phyloP scores from a whole-genome alignment of 2,888 invertebrate species.

The Ypsolopha scabrella region DNA sequence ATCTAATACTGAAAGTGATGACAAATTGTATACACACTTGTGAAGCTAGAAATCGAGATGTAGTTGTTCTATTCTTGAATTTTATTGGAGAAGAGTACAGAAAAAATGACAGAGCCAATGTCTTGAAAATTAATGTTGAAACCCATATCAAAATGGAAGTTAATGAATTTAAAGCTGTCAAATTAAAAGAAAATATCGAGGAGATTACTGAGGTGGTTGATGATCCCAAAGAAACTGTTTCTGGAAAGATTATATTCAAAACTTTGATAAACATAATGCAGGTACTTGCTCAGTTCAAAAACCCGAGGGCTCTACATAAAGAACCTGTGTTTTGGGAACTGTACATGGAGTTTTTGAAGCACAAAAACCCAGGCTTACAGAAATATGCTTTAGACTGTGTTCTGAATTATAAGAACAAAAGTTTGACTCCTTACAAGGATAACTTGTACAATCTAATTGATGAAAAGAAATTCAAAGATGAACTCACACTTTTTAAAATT shows the following conservation, averaged over 20 bases:
- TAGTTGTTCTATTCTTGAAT: conserved; percentile 82
- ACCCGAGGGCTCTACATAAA: conserved; percentile 83
- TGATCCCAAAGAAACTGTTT: conserved; percentile 35
- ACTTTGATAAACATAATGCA: conserved; percentile 76
- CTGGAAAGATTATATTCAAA: conserved; percentile 57
- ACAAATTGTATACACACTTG: conserved; percentile 78
- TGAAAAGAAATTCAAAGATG: conserved; percentile 89
- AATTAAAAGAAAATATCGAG: conserved; percentile 37
- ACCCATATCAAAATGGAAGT: conserved; percentile 61
- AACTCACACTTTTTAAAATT: conserved; percentile 84
- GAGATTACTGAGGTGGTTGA: conserved; percentile 37
- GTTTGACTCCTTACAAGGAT: conserved; percentile 82
- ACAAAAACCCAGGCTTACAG: conserved; percentile 84
- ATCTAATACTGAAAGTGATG: conserved; percentile 86
- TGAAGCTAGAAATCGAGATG: conserved; percentile 84
- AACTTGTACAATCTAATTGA: conserved; percentile 85
- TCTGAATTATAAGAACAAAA: conserved; percentile 85
- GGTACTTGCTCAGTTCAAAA: conserved; percentile 83
- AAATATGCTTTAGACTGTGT: conserved; percentile 89
- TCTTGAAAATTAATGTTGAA: conserved; percentile 70
- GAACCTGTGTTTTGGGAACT: conserved; percentile 80
- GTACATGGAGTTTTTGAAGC: conserved; percentile 84
- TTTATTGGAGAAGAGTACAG: conserved; percentile 78
- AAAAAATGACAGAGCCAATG: conserved; percentile 40
- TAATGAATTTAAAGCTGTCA: conserved; percentile 35